Percentiles rank a stretch among this genome's conserved stretches.
Conservation (phyloP, 1,140 invertebrate genomes). For the Pectinophora gossypiella region DNA sequence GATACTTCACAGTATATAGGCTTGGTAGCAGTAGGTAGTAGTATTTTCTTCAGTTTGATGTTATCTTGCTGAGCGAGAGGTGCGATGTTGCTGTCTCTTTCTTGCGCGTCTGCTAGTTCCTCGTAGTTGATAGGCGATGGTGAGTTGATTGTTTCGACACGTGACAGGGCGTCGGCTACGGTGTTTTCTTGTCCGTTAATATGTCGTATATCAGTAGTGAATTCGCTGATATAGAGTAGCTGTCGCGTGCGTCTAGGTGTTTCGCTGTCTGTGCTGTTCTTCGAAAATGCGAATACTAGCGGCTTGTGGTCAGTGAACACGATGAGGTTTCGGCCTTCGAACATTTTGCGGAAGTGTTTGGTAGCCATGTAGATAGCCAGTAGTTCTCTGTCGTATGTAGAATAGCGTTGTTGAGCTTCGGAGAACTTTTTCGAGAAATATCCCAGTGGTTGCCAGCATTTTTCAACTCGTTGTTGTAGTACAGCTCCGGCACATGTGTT, state of each 20-base stretch:
- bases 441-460: background rate
- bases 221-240: slow-evolving; percentile 5
- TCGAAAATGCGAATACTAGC: slow-evolving; percentile 6
- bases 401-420: background rate
- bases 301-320: background rate
- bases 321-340: background rate
- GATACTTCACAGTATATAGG: background rate
- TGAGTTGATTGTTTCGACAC: background rate
- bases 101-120: slow-evolving; percentile 5
- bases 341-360: background rate
- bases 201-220: slow-evolving; percentile 3
- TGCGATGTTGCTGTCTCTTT: background rate
- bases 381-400: background rate
- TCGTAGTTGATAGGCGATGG: slow-evolving; percentile 10
- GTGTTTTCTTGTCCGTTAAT: background rate
- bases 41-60: background rate
- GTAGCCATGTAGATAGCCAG: background rate
- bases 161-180: slow-evolving; percentile 28
- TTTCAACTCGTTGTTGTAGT: background rate
- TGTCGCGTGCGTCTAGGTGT: slow-evolving; percentile 16
- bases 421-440: too few species aligned
- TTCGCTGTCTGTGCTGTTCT: slow-evolving; percentile 1
- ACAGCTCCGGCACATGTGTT: slow-evolving; percentile 23
- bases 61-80: background rate
- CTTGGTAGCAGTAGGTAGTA: background rate